A percentile compares a stretch with the other conserved stretches of the same genome.
These are phyloP conservation scores for Clupea harengus DNA, from an alignment of 2,113 vertebrate genomes.

Conservation along the genomic window DNA sequence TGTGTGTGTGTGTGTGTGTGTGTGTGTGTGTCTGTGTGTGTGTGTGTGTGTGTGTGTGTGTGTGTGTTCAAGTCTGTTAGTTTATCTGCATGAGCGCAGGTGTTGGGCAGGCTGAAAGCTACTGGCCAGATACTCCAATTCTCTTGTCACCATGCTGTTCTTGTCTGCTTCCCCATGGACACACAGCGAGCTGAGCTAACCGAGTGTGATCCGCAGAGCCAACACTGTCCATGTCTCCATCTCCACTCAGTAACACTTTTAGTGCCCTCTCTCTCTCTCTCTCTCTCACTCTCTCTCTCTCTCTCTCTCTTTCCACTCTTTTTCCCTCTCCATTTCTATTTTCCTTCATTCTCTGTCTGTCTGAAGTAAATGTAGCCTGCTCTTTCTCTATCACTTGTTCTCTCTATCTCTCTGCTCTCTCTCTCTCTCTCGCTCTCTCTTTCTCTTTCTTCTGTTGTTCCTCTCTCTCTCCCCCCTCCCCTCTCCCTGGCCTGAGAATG, in stretches of 20 bases:
- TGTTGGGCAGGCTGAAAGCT: slow-evolving; percentile 3
- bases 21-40: neutral
- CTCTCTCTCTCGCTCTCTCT: neutral
- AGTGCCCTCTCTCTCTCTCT: neutral
- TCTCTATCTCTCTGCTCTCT: neutral
- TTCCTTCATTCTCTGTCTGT: neutral
- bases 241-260: too few species aligned
- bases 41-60: neutral
- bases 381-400: neutral
- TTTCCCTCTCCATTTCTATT: neutral
- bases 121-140: neutral
- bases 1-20: neutral
- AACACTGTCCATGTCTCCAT: too few species aligned
- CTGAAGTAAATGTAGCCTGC: slow-evolving; percentile 8
- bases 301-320: neutral
- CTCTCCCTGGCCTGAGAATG: slow-evolving; percentile 47
- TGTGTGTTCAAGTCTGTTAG: neutral
- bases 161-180: slow-evolving; percentile 6
- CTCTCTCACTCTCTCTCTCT: neutral
- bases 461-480: neutral
- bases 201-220: too few species aligned
- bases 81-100: neutral
- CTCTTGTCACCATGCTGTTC: slow-evolving; percentile 1
- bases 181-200: neutral
- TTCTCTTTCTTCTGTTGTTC: neutral